phyloP scores from a whole-genome alignment of 2,113 vertebrate genomes.

The Dipodomys stephensi region DNA sequence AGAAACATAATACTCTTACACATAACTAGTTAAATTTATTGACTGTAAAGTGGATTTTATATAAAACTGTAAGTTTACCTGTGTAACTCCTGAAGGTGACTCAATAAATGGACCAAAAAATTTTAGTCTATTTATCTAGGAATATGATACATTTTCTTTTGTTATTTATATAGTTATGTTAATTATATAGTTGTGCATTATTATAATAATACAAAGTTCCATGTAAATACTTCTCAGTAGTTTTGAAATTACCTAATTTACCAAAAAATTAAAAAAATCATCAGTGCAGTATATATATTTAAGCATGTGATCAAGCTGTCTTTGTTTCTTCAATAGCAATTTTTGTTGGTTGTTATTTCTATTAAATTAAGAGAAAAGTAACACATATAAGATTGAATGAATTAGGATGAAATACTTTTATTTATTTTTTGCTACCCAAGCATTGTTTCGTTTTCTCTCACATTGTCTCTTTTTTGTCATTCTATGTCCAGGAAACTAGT shows the following conservation, averaged over 20 bases:
- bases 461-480: neutral
- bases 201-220: neutral
- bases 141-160: neutral
- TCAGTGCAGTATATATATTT: neutral
- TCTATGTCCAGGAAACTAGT: neutral
- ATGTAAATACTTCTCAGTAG: neutral
- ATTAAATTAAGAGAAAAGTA: neutral
- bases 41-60: neutral
- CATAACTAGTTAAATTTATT: neutral
- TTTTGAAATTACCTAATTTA: constrained; percentile 18
- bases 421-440: neutral
- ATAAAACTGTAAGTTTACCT: neutral
- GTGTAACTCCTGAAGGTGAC: neutral
- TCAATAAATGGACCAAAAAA: neutral
- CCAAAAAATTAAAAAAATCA: no score
- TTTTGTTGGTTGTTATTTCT: constrained; percentile 2
- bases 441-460: neutral
- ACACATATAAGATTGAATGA: neutral
- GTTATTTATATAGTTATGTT: neutral
- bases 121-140: neutral
- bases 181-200: neutral
- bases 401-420: neutral
- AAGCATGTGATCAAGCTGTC: neutral
- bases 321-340: neutral
- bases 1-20: neutral